Conservation (phyloP, 2,888 invertebrate species). For the Meloe dianella region DNA sequence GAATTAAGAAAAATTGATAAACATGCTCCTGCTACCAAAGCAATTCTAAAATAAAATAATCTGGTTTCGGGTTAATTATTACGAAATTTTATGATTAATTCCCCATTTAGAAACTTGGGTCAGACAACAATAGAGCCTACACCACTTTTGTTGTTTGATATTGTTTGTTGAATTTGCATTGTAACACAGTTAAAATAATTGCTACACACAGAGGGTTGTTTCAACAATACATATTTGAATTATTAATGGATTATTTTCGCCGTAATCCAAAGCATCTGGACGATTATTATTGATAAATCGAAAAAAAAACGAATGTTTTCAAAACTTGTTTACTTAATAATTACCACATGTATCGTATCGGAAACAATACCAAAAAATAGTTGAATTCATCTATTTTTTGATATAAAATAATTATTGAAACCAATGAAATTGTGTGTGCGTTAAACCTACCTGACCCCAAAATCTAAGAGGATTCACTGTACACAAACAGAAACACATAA, state of each 20-base stretch:
- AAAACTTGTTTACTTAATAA: background rate
- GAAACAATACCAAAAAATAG: background rate
- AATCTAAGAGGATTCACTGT: background rate
- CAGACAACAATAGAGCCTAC: background rate
- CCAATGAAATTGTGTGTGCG: background rate
- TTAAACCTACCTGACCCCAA: slow-evolving; percentile 9
- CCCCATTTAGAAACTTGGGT: background rate
- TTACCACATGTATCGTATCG: background rate
- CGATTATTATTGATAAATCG: background rate
- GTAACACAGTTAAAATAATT: background rate
- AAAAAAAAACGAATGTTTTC: no score
- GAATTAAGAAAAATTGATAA: background rate
- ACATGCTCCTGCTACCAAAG: background rate
- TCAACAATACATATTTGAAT: background rate
- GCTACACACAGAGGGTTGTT: background rate
- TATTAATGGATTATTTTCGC: background rate
- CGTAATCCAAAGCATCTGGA: background rate
- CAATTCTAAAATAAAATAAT: background rate
- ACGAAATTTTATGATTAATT: background rate
- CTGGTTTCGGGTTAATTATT: slow-evolving; percentile 5
- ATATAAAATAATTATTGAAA: background rate
- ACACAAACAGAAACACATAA: background rate
- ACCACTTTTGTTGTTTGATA: background rate
- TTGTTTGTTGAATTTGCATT: background rate
- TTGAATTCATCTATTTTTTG: background rate